Conservation (phyloP, 2,888 invertebrate genomes). For the Agonopterix heracliana region DNA sequence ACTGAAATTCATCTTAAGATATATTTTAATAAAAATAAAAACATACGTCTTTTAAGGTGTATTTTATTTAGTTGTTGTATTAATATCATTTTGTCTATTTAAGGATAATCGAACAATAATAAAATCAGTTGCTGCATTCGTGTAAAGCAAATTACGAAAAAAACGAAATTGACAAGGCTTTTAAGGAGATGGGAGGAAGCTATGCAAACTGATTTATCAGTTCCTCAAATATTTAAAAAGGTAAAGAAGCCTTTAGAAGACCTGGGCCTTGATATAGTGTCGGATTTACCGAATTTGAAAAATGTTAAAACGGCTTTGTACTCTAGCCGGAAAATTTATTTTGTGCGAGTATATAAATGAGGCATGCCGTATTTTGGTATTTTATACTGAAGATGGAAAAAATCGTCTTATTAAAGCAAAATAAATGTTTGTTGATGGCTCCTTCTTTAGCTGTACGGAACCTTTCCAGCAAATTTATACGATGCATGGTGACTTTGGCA, state of each 20-base stretch:
- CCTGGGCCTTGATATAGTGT: neutral
- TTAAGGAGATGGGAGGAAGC: neutral
- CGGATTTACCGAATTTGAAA: neutral
- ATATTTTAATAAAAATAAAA: too few relatives aligned
- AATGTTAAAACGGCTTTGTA: neutral
- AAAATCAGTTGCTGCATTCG: neutral
- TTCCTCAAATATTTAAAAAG: neutral
- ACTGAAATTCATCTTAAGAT: too few relatives aligned
- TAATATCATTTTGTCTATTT: neutral
- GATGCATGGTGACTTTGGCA: conserved; percentile 7
- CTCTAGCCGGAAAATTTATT: neutral
- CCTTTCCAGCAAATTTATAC: conserved; percentile 6
- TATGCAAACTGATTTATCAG: neutral
- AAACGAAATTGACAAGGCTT: neutral
- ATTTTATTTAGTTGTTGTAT: too few relatives aligned
- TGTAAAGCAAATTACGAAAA: neutral
- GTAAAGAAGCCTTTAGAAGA: neutral
- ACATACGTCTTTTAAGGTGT: too few relatives aligned
- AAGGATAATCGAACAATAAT: neutral
- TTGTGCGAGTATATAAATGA: neutral
- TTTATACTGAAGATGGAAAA: neutral
- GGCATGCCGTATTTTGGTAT: too few relatives aligned
- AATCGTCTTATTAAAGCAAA: neutral
- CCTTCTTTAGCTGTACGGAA: neutral
- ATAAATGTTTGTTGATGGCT: too few relatives aligned